Conservation (phyloP, 2,113 vertebrate species). For the Scopus umbretta region DNA sequence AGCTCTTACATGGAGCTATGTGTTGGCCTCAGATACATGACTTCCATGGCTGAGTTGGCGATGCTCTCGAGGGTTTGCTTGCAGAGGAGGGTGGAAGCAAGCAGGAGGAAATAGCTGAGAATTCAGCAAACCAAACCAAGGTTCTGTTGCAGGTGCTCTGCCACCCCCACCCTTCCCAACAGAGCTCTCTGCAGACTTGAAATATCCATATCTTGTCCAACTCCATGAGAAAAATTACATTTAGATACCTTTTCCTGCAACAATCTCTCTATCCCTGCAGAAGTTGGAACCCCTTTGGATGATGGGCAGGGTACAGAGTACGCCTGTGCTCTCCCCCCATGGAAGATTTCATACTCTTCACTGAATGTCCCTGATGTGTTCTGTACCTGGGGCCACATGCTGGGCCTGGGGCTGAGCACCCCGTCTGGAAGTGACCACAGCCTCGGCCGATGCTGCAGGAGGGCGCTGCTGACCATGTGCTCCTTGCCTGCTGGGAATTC, state of each 20-base stretch:
- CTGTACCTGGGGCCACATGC: not conserved
- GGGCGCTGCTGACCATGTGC: not conserved
- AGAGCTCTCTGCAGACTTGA: not conserved
- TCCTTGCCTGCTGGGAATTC: not conserved
- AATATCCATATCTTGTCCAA: not conserved
- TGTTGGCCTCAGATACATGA: not conserved
- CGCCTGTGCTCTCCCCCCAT: rapidly evolving
- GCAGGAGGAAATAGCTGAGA: not conserved
- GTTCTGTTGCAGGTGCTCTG: not conserved
- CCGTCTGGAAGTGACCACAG: not conserved
- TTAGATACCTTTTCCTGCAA: not conserved
- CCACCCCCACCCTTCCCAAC: not conserved
- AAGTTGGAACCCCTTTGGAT: not conserved
- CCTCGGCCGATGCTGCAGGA: not conserved
- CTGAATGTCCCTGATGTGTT: not conserved
- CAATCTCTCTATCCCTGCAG: not conserved
- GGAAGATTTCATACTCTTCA: not conserved
- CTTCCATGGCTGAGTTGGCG: not conserved
- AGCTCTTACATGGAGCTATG: not conserved
- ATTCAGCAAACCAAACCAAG: not conserved
- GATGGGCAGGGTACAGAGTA: not conserved
- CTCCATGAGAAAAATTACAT: not conserved
- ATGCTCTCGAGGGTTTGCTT: not conserved
- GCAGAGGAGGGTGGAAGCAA: not conserved
- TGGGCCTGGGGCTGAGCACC: not conserved